Conservation (phyloP, 2,797 vertebrate species). For the Cyclura pinguis region DNA sequence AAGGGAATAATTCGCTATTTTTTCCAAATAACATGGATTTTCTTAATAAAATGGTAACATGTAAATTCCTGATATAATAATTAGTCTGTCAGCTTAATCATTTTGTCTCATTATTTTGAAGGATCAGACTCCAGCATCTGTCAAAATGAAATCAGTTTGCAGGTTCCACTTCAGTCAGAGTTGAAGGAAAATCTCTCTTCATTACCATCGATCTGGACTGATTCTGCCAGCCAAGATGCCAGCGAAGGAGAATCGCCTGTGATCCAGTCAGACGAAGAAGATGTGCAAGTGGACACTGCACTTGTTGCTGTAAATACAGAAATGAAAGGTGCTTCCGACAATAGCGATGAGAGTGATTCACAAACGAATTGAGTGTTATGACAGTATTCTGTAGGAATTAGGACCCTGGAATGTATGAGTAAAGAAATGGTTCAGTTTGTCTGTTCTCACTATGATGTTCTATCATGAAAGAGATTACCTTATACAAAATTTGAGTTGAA, state of each 20-base stretch:
- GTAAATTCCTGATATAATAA: background rate
- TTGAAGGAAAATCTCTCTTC: slow-evolving; percentile 84
- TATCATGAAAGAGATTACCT: slow-evolving; percentile 63
- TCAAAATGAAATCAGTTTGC: slow-evolving; percentile 87
- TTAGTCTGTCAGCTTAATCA: background rate
- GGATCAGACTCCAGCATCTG: slow-evolving; percentile 83
- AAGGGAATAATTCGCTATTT: background rate
- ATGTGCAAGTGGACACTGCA: slow-evolving; percentile 88
- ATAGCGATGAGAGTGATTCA: slow-evolving; percentile 91
- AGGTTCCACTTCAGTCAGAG: slow-evolving; percentile 88
- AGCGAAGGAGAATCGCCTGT: slow-evolving; percentile 82
- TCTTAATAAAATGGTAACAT: background rate
- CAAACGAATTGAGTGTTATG: slow-evolving; percentile 68
- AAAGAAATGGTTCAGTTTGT: slow-evolving; percentile 66
- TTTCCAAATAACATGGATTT: background rate
- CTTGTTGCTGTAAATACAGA: slow-evolving; percentile 77
- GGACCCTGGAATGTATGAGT: slow-evolving; percentile 66
- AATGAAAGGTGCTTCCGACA: slow-evolving; percentile 77
- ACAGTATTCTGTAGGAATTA: slow-evolving; percentile 59
- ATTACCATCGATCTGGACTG: slow-evolving; percentile 85
- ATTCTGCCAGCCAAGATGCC: slow-evolving; percentile 85
- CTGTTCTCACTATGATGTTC: slow-evolving; percentile 63
- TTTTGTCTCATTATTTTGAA: slow-evolving; percentile 59
- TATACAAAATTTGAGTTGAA: slow-evolving; percentile 63
- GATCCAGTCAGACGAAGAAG: slow-evolving; percentile 93